Evolutionary conservation across 2,113 vertebrate genomes (phyloP).

Genomic region (Alces alces): DNA sequence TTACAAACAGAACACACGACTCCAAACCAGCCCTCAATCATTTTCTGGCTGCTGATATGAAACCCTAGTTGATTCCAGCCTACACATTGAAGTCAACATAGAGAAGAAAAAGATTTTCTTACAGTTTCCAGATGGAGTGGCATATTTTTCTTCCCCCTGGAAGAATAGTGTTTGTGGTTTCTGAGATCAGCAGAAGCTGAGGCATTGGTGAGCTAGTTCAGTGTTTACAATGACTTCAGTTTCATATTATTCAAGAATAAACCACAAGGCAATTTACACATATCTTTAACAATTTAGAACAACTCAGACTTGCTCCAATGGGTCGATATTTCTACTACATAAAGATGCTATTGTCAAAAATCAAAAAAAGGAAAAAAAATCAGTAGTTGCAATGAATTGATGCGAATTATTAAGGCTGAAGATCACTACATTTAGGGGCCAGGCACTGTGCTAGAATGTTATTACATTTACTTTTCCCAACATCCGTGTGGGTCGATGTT

Average conservation of each 20-base stretch:
- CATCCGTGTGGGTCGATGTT: background rate
- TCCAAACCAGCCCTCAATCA: slow-evolving; percentile 12
- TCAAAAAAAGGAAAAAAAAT: background rate
- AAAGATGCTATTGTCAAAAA: slow-evolving; percentile 1
- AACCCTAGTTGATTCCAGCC: background rate
- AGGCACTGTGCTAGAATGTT: background rate
- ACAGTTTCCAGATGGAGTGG: slow-evolving; percentile 62
- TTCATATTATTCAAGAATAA: slow-evolving; percentile 44
- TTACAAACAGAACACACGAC: slow-evolving; percentile 20
- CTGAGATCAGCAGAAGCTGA: slow-evolving; percentile 46
- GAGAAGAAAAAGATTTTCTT: slow-evolving; percentile 50
- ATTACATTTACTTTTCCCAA: background rate
- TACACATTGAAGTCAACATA: slow-evolving; percentile 54
- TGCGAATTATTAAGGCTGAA: background rate
- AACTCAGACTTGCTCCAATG: background rate
- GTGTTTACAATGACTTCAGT: background rate
- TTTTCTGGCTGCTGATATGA: slow-evolving; percentile 22
- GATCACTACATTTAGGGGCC: background rate
- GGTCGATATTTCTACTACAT: slow-evolving; percentile 11
- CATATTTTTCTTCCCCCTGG: slow-evolving; percentile 66
- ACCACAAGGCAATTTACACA: background rate
- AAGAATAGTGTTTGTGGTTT: slow-evolving; percentile 66
- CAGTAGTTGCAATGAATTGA: background rate
- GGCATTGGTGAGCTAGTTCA: slow-evolving; percentile 66
- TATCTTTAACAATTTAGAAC: background rate